These are phyloP conservation scores for Pachyseris speciosa DNA, from an alignment of 64 coral and sea anemone genomes.

Conservation along the genomic window DNA sequence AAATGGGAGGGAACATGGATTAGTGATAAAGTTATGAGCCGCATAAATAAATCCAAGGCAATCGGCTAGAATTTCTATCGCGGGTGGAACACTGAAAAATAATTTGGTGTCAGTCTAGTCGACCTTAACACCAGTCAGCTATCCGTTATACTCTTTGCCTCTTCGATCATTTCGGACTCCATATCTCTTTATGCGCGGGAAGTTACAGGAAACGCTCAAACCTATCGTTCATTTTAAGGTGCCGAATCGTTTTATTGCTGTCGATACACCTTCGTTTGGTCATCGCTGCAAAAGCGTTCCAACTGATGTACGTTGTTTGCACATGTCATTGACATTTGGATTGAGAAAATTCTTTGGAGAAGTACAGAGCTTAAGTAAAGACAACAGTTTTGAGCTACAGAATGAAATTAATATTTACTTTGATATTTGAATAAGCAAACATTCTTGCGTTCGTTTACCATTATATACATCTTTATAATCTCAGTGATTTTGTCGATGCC, in stretches of 20 bases:
- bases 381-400: neutral
- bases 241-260: neutral
- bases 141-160: too few relatives aligned
- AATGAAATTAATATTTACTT: constrained; percentile 45
- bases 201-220: neutral
- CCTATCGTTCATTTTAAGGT: neutral
- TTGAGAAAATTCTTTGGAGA: neutral
- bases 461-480: neutral
- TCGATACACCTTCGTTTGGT: neutral
- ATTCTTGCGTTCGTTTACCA: neutral
- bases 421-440: constrained; percentile 25
- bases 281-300: too few relatives aligned
- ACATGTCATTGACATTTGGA: neutral
- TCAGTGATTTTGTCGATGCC: neutral
- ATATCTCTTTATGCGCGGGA: neutral
- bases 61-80: neutral
- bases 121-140: too few relatives aligned
- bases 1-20: constrained; percentile 18
- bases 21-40: constrained; percentile 15
- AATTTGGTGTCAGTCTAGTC: neutral
- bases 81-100: neutral
- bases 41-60: neutral
- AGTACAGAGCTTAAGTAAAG: neutral
- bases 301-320: neutral
- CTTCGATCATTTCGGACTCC: too few relatives aligned